These are phyloP conservation scores for Hypselothyrea guttata DNA, from an alignment of 2,888 invertebrate species.

Conservation along the genomic window DNA sequence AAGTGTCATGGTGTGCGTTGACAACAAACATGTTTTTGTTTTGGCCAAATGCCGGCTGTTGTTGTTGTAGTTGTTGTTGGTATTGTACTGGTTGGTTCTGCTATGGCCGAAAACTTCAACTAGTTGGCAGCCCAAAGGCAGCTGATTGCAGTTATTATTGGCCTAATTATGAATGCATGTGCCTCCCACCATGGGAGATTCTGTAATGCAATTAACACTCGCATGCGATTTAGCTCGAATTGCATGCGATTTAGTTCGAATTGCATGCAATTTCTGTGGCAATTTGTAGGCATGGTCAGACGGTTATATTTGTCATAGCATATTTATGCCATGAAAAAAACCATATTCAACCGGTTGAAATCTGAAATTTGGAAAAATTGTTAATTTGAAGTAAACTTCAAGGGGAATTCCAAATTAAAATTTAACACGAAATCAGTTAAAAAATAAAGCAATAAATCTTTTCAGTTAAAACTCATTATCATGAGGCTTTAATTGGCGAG, in stretches of 20 bases:
- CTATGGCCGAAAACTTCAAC: slow-evolving; percentile 38
- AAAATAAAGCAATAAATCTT: no score
- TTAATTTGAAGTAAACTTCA: no score
- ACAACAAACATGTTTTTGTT: slow-evolving; percentile 52
- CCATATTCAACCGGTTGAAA: no score
- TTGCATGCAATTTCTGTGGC: slow-evolving; percentile 5
- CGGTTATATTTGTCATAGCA: no score
- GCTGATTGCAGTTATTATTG: slow-evolving; percentile 69
- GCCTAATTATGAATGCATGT: slow-evolving; percentile 51
- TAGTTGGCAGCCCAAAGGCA: slow-evolving; percentile 40
- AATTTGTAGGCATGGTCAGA: background rate
- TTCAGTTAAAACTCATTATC: no score
- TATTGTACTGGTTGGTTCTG: slow-evolving; percentile 45
- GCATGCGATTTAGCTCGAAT: slow-evolving; percentile 16
- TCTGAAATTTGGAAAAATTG: no score
- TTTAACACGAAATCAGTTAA: no score
- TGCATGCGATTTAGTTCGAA: slow-evolving; percentile 13
- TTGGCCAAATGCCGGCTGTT: slow-evolving; percentile 61
- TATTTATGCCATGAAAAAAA: no score
- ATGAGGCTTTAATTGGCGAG: no score
- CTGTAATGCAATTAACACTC: slow-evolving; percentile 48
- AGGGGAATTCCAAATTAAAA: no score
- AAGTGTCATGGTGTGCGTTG: slow-evolving; percentile 6
- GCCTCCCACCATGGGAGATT: slow-evolving; percentile 23
- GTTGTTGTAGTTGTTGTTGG: slow-evolving; percentile 39